Conservation (phyloP, 2,797 vertebrate species). For the Mus spretus region DNA sequence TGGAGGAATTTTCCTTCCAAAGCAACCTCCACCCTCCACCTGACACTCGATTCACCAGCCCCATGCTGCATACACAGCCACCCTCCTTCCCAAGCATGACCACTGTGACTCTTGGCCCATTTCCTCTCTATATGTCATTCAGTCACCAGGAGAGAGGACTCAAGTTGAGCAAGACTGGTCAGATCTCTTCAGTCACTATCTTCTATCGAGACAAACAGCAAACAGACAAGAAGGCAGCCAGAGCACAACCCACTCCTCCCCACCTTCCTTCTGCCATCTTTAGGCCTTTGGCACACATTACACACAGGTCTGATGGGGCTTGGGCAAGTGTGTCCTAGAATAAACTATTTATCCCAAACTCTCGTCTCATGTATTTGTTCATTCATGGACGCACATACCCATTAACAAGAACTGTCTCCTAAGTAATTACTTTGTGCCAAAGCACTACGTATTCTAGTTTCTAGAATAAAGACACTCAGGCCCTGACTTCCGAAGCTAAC, state of each 20-base stretch:
- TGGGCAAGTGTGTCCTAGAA: not conserved
- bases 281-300: no score
- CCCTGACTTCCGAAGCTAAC: no score
- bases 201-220: not conserved
- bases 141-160: not conserved
- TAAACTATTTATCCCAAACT: not conserved
- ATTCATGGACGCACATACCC: not conserved
- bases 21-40: not conserved
- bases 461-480: not conserved
- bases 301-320: accelerated
- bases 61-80: not conserved
- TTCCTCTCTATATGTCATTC: not conserved
- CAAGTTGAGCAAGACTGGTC: not conserved
- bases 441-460: not conserved
- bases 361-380: not conserved
- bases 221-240: not conserved
- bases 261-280: not conserved
- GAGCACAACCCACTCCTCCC: accelerated
- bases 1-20: not conserved
- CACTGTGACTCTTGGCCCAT: not conserved
- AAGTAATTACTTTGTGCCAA: not conserved
- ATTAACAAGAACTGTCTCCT: not conserved
- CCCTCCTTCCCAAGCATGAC: not conserved
- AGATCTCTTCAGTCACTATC: not conserved
- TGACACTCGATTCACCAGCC: no score